Percentiles rank a stretch among this genome's conserved stretches.
These are phyloP conservation scores for Harmothoe impar DNA, from an alignment of 2,888 invertebrate genomes.

Conservation along the genomic window DNA sequence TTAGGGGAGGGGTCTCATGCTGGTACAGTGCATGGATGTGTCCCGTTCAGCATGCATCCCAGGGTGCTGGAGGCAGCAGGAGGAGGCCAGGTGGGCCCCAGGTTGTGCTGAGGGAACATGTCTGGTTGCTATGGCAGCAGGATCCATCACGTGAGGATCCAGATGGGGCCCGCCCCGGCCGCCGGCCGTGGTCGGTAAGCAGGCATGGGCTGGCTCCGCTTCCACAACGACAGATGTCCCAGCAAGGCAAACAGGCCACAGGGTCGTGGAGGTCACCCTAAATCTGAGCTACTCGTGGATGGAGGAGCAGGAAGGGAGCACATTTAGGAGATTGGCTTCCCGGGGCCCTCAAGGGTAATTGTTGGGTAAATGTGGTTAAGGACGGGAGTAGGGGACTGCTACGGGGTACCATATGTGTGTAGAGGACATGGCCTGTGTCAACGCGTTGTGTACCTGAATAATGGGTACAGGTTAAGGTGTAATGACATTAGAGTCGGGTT, in stretches of 20 bases:
- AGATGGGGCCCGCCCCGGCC: neutral
- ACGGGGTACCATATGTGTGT: no score
- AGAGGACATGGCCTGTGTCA: no score
- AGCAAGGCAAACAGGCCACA: constrained; percentile 9
- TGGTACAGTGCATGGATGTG: neutral
- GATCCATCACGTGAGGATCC: constrained; percentile 25
- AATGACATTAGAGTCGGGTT: no score
- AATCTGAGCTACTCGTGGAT: no score
- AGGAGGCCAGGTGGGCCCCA: constrained; percentile 27
- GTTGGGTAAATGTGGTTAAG: no score
- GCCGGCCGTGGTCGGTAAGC: neutral
- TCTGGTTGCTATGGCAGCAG: constrained; percentile 44
- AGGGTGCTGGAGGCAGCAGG: neutral
- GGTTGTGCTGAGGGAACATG: neutral
- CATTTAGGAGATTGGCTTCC: no score
- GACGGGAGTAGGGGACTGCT: no score
- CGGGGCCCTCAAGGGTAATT: no score
- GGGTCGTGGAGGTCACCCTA: neutral
- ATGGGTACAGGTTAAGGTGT: no score
- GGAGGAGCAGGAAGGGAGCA: no score
- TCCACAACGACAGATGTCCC: constrained; percentile 1
- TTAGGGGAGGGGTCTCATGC: neutral
- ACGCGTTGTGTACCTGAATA: no score
- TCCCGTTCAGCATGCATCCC: neutral
- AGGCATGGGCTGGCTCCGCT: neutral